phyloP scores from a whole-genome alignment of 2,888 invertebrate species.

The Nephrotoma flavescens region DNA sequence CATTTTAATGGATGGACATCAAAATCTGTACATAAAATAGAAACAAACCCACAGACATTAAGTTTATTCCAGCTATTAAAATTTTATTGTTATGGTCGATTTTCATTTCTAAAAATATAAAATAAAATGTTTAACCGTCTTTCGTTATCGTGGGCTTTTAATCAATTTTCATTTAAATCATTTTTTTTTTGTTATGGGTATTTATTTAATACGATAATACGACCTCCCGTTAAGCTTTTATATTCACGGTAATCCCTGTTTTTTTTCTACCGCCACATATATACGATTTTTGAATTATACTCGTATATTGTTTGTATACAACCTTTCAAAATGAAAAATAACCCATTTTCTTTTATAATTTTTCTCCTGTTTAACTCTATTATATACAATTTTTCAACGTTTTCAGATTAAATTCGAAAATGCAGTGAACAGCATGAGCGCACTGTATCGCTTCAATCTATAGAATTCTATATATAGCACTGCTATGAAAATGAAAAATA shows the following conservation, averaged over 20 bases:
- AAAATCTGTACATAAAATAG: not conserved
- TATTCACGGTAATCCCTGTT: not conserved
- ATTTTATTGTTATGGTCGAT: not conserved
- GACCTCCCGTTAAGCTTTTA: not conserved
- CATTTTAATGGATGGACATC: not conserved
- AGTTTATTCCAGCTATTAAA: not conserved
- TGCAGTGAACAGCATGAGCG: not conserved
- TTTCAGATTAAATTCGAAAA: not conserved
- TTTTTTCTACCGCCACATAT: not conserved
- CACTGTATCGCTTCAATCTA: not conserved
- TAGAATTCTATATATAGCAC: not conserved
- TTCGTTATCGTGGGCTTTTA: not conserved
- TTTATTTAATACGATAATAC: not conserved
- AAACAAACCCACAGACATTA: not conserved
- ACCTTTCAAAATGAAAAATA: not conserved
- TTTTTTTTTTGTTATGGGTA: not conserved
- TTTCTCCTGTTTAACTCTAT: not conserved
- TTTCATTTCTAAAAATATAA: not conserved
- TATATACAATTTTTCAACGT: not conserved
- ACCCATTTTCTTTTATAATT: not conserved
- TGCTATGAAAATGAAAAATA: not conserved
- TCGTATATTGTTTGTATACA: not conserved
- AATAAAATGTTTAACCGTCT: not conserved
- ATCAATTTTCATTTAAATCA: not conserved
- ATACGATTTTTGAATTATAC: not conserved